Evolutionary conservation across 2,113 vertebrate genomes (phyloP).

Genomic region (Tichodroma muraria): DNA sequence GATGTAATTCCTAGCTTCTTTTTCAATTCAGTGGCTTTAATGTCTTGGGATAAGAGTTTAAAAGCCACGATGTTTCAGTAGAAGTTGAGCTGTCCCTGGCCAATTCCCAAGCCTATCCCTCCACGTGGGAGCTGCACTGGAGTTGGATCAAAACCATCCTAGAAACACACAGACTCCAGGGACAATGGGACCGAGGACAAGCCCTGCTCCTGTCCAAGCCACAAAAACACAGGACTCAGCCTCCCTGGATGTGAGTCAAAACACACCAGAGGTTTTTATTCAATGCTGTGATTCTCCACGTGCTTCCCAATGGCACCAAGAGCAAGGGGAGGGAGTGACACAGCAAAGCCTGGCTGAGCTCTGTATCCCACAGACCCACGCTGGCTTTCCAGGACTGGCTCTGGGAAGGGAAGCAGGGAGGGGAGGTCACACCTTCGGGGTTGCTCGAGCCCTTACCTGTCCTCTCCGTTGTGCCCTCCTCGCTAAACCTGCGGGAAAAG

Average conservation of each 20-base stretch:
- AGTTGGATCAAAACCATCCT: background rate
- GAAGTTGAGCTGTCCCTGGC: background rate
- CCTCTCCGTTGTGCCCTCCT: background rate
- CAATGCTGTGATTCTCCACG: background rate
- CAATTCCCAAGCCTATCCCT: background rate
- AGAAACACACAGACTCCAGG: background rate
- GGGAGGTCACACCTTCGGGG: background rate
- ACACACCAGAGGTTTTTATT: background rate
- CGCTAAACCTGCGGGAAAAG: background rate
- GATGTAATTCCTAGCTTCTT: background rate
- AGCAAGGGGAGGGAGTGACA: background rate
- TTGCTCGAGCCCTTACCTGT: background rate
- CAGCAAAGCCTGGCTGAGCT: background rate
- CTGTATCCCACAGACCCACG: background rate
- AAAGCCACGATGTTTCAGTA: background rate
- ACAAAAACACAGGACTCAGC: background rate
- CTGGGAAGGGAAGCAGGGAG: background rate
- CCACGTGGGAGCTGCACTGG: background rate
- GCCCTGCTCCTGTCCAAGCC: background rate
- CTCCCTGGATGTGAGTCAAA: background rate
- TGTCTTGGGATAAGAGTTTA: background rate
- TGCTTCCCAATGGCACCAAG: rapidly evolving
- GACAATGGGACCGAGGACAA: background rate
- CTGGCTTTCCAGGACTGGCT: background rate
- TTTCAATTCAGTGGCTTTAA: background rate